phyloP scores from a whole-genome alignment of 2,888 invertebrate genomes.

The Pheosia gnoma region DNA sequence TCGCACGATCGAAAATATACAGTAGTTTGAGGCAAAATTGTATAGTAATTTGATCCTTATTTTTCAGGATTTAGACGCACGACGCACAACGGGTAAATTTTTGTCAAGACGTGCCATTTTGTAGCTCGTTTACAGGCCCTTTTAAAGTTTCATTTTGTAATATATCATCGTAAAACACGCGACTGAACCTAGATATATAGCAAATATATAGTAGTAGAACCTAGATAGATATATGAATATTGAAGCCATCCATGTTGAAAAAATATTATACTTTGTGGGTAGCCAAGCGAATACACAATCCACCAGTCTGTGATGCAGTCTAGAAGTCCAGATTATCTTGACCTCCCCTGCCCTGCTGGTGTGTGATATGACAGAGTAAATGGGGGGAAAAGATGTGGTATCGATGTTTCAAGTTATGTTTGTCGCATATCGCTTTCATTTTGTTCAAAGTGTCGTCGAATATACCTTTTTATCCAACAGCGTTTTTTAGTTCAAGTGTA shows the following conservation, averaged over 20 bases:
- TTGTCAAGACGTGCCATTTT: too few relatives aligned
- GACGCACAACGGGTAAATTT: too few relatives aligned
- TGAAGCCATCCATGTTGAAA: constrained; percentile 55
- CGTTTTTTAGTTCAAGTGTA: constrained; percentile 39
- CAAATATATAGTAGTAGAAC: too few relatives aligned
- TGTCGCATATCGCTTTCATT: constrained; percentile 30
- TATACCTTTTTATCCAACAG: constrained; percentile 45
- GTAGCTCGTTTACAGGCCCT: too few relatives aligned
- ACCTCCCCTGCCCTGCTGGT: constrained; percentile 20
- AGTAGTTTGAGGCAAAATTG: too few relatives aligned
- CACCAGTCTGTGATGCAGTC: constrained; percentile 32
- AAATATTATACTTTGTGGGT: constrained; percentile 40
- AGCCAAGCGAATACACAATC: constrained; percentile 54
- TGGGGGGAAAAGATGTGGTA: constrained; percentile 13
- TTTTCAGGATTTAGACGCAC: too few relatives aligned
- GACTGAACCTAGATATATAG: too few relatives aligned
- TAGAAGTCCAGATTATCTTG: constrained; percentile 37
- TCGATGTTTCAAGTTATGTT: constrained; percentile 31
- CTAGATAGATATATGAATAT: constrained; percentile 33
- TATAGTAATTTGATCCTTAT: too few relatives aligned
- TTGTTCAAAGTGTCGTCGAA: constrained; percentile 22
- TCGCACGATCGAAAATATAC: too few relatives aligned
- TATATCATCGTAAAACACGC: too few relatives aligned
- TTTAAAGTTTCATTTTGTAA: too few relatives aligned
- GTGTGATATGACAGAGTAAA: constrained; percentile 12